phyloP scores from a whole-genome alignment of 2,113 vertebrate species.

The Carollia perspicillata region DNA sequence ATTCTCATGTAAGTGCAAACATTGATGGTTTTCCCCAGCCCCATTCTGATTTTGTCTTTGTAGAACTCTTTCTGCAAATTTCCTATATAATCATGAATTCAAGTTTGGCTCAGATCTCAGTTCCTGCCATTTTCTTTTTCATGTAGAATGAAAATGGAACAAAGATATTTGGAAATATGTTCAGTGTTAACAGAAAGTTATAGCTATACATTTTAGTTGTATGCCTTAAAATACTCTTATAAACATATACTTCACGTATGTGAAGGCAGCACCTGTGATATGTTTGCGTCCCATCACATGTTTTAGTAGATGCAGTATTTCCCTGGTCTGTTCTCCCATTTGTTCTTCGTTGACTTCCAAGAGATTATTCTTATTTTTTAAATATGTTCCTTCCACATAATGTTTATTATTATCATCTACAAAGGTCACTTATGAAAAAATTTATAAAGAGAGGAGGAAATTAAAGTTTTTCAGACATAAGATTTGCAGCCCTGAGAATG shows the following conservation, averaged over 20 bases:
- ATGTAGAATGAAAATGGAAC: background rate
- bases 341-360: background rate
- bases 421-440: constrained; percentile 3
- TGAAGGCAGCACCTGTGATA: background rate
- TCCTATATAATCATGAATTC: background rate
- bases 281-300: background rate
- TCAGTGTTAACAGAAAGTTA: background rate
- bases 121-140: constrained; percentile 14
- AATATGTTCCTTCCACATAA: background rate
- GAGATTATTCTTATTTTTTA: background rate
- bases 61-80: background rate
- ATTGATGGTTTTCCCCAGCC: background rate
- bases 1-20: constrained; percentile 91
- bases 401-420: background rate
- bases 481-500: background rate
- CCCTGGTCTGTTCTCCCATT: background rate
- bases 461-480: background rate
- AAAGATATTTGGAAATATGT: background rate
- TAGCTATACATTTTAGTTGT: background rate
- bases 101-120: background rate
- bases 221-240: background rate
- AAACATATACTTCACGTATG: background rate
- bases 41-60: background rate
- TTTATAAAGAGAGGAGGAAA: background rate
- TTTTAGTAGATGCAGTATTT: background rate